Conservation (phyloP, 1,140 invertebrate species). For the Euwallacea similis region DNA sequence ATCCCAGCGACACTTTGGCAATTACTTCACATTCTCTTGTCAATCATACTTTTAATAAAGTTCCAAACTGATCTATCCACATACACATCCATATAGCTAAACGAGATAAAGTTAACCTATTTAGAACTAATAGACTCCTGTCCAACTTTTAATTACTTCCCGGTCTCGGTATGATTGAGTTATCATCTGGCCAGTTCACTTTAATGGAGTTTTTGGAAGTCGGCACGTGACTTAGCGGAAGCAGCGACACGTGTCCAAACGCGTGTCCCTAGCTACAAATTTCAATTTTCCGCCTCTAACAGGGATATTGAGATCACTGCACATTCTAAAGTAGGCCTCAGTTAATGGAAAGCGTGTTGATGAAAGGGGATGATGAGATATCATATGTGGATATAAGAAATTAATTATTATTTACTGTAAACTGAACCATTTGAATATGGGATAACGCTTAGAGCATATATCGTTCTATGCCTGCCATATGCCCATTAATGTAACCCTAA, state of each 20-base stretch:
- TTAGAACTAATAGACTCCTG: conserved; percentile 31
- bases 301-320: not conserved
- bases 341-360: too few species aligned
- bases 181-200: conserved; percentile 26
- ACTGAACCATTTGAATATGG: not conserved
- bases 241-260: conserved; percentile 19
- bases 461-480: conserved; percentile 10
- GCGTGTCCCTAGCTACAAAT: conserved; percentile 33
- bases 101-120: conserved; percentile 14
- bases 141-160: conserved; percentile 35
- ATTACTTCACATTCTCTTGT: too few species aligned
- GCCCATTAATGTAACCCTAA: conserved; percentile 26
- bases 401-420: not conserved
- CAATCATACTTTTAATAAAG: too few species aligned
- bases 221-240: conserved; percentile 22
- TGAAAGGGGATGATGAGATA: not conserved
- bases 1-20: too few species aligned
- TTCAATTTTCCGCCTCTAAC: conserved; percentile 28
- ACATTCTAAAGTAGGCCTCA: conserved; percentile 15
- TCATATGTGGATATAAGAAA: not conserved
- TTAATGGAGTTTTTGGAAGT: conserved; percentile 34
- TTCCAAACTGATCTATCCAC: too few species aligned
- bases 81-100: not conserved
- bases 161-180: conserved; percentile 32
- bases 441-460: too few species aligned